Evolutionary conservation across 2,888 invertebrate genomes (phyloP).

Genomic region (Cyrtodaria siliqua): DNA sequence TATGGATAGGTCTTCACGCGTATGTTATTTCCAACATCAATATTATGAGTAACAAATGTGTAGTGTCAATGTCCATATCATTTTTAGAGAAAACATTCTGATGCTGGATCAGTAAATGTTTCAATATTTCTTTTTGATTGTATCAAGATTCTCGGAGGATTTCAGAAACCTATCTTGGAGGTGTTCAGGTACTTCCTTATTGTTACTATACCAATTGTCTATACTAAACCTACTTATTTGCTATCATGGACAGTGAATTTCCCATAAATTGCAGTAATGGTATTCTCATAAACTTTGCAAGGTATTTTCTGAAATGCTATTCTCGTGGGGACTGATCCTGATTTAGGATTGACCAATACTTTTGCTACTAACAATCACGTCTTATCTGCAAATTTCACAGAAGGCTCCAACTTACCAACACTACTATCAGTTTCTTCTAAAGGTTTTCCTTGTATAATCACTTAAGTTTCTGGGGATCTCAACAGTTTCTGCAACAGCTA

Average conservation of each 20-base stretch:
- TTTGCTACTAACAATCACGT: constrained; percentile 26
- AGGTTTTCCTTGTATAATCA: constrained; percentile 18
- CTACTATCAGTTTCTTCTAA: constrained; percentile 9
- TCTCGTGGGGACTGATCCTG: background rate
- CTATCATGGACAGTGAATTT: background rate
- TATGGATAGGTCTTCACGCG: constrained; percentile 35
- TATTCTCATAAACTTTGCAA: background rate
- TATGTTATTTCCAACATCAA: constrained; percentile 35
- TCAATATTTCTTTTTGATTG: constrained; percentile 6
- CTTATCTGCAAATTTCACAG: constrained; percentile 20
- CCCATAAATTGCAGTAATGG: constrained; percentile 13
- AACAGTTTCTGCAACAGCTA: constrained; percentile 30
- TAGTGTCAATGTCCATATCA: constrained; percentile 23
- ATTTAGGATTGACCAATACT: constrained; percentile 14
- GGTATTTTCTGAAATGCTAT: constrained; percentile 11
- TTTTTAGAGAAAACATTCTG: constrained; percentile 19
- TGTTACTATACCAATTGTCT: background rate
- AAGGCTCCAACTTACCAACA: constrained; percentile 9
- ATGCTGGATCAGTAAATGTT: constrained; percentile 13
- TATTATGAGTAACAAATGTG: constrained; percentile 24
- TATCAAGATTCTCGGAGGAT: constrained; percentile 8
- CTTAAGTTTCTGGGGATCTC: constrained; percentile 12
- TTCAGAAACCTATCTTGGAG: constrained; percentile 11
- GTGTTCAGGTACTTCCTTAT: constrained; percentile 11
- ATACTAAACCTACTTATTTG: background rate